These are phyloP conservation scores for Dendronephthya gigantea DNA, from an alignment of 64 coral and sea anemone species.

Conservation along the genomic window DNA sequence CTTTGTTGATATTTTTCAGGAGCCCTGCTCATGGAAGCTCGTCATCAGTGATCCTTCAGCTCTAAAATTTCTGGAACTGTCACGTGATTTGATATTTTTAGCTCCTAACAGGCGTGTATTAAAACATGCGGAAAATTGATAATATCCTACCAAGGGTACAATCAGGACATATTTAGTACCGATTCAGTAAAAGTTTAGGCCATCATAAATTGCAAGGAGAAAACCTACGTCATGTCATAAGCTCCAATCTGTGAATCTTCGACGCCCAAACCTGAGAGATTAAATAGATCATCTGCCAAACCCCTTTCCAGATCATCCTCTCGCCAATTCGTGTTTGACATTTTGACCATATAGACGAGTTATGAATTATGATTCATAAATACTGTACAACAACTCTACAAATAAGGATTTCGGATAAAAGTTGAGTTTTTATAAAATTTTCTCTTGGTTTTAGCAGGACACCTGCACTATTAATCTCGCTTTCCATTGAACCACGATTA, in stretches of 20 bases:
- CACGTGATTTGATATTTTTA: neutral
- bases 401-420: neutral
- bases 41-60: too few species aligned
- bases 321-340: slow-evolving; percentile 2
- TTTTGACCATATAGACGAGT: neutral
- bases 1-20: too few species aligned
- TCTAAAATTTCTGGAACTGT: neutral
- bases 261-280: slow-evolving; percentile 10
- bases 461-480: neutral
- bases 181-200: neutral
- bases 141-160: too few species aligned
- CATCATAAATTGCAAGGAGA: neutral
- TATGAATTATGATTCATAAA: neutral
- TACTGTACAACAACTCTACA: neutral
- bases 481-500: too few species aligned
- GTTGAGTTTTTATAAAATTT: neutral
- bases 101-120: too few species aligned
- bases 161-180: neutral
- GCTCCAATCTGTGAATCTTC: slow-evolving; percentile 16
- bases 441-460: neutral
- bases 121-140: too few species aligned
- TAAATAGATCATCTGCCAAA: neutral
- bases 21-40: too few species aligned
- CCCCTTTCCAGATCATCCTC: slow-evolving; percentile 8
- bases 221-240: slow-evolving; percentile 10